Base-by-base conservation (phyloP, 2,888 invertebrate genomes). In the Clepsis dumicolana region DNA sequence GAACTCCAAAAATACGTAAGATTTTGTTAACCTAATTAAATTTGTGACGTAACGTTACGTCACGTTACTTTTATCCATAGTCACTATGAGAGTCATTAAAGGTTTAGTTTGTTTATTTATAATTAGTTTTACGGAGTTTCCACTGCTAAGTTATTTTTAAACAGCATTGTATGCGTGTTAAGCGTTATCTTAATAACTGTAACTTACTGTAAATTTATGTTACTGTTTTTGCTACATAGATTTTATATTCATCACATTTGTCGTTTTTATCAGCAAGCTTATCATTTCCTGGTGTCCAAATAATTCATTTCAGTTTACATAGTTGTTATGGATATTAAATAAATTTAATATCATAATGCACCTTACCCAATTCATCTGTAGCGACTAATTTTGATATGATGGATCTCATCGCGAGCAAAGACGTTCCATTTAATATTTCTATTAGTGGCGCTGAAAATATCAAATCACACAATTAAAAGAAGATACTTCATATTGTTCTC, bases 341-440 rank as follows among this genome's bases (percentile, higher is more conserved):
- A 5, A 18, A 44, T 44, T 44, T 16, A 16, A 44, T 18, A 44
- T 16, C 8, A n/a, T 52, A n/a, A 8, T n/a, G 29, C 25, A 25
- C 32, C 86, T 89, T 89, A 93, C 95, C 95, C 70, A 95, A 87
- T 88, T 95, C 95, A 74, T 95, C 94, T 4, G 94, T 86, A 16
- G 94, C 94, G 35, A 95, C 95, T 54, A 95, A 82, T 85, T 95
- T 95, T 0, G 95, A 95, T 57, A 95, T 94, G 72, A 95, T 95
- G 24, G 95, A 95, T 79, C 95, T 84, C 94, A 95, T 94, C 0
- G 95, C 95, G 71, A 95, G 95, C 74, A 95, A 94, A n/a, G 95
- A 95, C 16, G 95, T 95, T 38, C 95, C 95, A 75, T 95, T 95
- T 61, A 95, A 87, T 73, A 95, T 95, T 79, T 95, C 95, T 21